Evolutionary conservation across 2,797 vertebrate genomes (phyloP).

Genomic region (Urocyon cinereoargenteus): DNA sequence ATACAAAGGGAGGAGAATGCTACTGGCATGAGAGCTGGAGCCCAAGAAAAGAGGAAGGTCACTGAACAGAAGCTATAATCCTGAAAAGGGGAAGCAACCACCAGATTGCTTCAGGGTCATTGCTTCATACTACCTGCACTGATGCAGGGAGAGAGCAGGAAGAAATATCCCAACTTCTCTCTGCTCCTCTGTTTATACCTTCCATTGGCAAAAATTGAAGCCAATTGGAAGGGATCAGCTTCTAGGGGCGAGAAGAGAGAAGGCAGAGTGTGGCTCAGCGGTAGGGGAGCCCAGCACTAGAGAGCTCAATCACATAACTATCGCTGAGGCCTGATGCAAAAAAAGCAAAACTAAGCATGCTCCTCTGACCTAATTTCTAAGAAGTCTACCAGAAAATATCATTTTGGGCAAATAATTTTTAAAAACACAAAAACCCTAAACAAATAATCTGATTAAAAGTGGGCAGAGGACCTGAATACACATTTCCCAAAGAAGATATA

Average conservation of each 20-base stretch:
- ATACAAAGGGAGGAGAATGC: too few species aligned
- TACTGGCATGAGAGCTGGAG: not conserved
- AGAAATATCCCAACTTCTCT: not conserved
- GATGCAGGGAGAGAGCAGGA: not conserved
- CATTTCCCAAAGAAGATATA: not conserved
- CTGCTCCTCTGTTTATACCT: not conserved
- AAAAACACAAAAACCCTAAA: not conserved
- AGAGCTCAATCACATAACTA: rapidly evolving
- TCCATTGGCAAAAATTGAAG: not conserved
- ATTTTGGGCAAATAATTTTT: not conserved
- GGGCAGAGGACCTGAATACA: not conserved
- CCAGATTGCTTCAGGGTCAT: not conserved
- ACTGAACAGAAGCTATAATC: not conserved
- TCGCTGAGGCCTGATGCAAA: not conserved
- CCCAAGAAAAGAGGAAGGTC: not conserved
- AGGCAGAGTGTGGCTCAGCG: not conserved
- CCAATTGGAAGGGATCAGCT: not conserved
- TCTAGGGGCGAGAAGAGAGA: not conserved
- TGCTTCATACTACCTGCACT: not conserved
- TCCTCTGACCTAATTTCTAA: not conserved
- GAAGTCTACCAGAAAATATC: not conserved
- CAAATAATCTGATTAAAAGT: not conserved
- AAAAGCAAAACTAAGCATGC: too few species aligned
- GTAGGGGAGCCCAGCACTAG: rapidly evolving
- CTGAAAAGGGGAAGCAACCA: not conserved